Conservation (phyloP, 2,797 vertebrate genomes). For the Gobionotothen gibberifrons region DNA sequence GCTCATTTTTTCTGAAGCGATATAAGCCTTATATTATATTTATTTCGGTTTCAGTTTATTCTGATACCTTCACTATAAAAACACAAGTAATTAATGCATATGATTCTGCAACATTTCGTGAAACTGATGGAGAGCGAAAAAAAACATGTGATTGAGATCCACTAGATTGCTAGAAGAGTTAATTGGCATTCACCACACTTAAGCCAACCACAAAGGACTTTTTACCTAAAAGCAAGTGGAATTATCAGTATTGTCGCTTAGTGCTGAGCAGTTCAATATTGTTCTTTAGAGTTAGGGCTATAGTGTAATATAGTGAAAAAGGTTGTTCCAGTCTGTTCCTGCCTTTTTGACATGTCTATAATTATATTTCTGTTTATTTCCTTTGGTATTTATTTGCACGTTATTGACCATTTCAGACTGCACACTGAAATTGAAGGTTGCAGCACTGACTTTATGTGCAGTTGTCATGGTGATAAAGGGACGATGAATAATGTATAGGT, state of each 20-base stretch:
- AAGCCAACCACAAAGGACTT: not conserved
- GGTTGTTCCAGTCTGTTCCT: not conserved
- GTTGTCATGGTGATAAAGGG: conserved; percentile 18
- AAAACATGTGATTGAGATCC: not conserved
- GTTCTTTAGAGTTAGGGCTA: not conserved
- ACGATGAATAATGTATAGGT: not conserved
- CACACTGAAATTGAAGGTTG: conserved; percentile 1
- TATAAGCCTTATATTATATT: not conserved
- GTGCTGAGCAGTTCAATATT: not conserved
- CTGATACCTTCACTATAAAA: not conserved
- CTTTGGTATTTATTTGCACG: conserved; percentile 7
- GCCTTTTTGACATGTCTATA: not conserved
- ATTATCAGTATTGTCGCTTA: not conserved
- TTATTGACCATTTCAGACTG: conserved; percentile 1
- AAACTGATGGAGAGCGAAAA: not conserved
- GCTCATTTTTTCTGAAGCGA: not conserved
- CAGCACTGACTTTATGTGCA: not conserved
- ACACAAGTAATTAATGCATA: too few species aligned
- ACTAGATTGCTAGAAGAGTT: not conserved
- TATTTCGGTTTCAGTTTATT: not conserved
- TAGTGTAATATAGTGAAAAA: not conserved
- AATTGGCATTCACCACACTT: not conserved
- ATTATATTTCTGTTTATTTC: conserved; percentile 3
- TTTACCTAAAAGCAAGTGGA: not conserved
- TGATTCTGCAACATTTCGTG: not conserved